Base-by-base conservation (phyloP, 23 tunicate species). In the Halocynthia roretzi region DNA sequence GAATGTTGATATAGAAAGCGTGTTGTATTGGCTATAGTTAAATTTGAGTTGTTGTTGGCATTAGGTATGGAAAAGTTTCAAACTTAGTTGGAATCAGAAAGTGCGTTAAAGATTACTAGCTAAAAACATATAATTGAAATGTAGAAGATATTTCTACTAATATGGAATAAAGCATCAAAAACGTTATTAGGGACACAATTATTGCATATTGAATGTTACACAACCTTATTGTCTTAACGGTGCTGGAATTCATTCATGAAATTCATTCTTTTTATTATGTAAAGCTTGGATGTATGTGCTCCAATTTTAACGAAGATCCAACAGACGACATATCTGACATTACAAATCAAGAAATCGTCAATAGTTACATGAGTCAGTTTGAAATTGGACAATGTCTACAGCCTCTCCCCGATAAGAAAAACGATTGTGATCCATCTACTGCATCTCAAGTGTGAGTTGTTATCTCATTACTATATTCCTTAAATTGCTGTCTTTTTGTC, bases 221-320 rank as follows among this genome's bases (percentile, higher is more conserved):
- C 18, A 14, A 60, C 64, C 15, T 60, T 0, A 21, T 63, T 18
- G 12, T 67, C 14, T 67, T 15, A 18, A 67, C 22, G 12, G 22
- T 67, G 12, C 12, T 67, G 20, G 17, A 19, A 72, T 31, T 31
- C 5, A 15, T 18, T 12, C 15, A 72, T 23, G n/a, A 2, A 2
- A 2, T 72, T 52, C 5, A 12, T 40, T 72, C 0, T 72, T 72
- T 82, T 57, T 18, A 60, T 60, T 4, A 2, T 21, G 22, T 0
- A 6, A 54, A 83, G 86, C 52, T 83, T 60, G 86, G 63, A 49
- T 83, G 86, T 52, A 31, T 83, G 80, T 83, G 86, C 54, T 80
- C 71, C 8, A 83, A 83, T 22, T 83, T 52, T 51, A 83, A 83
- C 64, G 86, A 68, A 10, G 78, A 54, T 10, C 5, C 31, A 0